These are phyloP conservation scores for Alloplasta piceator DNA, from an alignment of 2,888 invertebrate genomes.

Conservation along the genomic window DNA sequence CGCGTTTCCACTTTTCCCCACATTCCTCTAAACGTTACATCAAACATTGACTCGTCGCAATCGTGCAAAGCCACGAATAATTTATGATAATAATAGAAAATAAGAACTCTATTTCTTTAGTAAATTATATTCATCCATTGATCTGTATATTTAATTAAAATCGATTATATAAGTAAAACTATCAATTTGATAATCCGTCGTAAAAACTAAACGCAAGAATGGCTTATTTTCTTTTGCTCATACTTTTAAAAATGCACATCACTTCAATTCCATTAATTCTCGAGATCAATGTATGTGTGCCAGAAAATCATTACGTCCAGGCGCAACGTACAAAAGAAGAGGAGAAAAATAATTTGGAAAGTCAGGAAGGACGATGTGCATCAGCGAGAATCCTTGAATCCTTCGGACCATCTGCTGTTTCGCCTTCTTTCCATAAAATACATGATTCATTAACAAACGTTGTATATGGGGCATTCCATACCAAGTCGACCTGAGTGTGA, in stretches of 20 bases:
- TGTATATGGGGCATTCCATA: too few relatives aligned
- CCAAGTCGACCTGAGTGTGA: too few relatives aligned
- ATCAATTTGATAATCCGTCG: too few relatives aligned
- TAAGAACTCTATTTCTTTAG: too few relatives aligned
- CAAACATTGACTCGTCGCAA: too few relatives aligned
- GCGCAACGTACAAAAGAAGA: neutral
- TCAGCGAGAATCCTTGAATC: conserved; percentile 41
- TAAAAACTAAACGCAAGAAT: neutral
- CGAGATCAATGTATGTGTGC: neutral
- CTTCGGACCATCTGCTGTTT: conserved; percentile 49
- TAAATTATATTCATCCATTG: too few relatives aligned
- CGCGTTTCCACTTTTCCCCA: too few relatives aligned
- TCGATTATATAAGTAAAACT: too few relatives aligned
- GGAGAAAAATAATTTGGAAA: neutral
- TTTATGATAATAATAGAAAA: too few relatives aligned
- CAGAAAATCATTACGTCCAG: neutral
- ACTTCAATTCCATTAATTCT: neutral
- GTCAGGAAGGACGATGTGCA: conserved; percentile 42
- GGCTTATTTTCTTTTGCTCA: neutral
- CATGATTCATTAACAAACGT: conserved; percentile 38
- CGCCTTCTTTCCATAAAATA: conserved; percentile 34
- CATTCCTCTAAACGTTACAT: too few relatives aligned
- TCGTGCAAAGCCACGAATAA: too few relatives aligned
- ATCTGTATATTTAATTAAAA: too few relatives aligned
- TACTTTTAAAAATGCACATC: neutral